A percentile compares a stretch with the other conserved stretches of the same genome.
These are phyloP conservation scores for Pollenia griseotomentosa DNA, from an alignment of 2,888 invertebrate genomes.

Conservation along the genomic window DNA sequence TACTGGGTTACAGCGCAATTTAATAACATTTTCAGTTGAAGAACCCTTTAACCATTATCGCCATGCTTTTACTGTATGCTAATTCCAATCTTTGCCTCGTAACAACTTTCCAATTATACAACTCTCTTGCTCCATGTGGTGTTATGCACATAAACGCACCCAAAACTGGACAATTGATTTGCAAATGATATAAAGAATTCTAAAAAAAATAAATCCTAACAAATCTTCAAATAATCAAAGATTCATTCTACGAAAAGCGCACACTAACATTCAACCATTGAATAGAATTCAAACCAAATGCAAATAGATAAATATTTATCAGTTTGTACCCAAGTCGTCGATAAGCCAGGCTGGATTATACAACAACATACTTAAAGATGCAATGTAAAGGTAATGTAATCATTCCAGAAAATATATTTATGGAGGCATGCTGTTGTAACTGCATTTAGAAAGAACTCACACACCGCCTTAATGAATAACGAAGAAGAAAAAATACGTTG, in stretches of 20 bases:
- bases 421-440: slow-evolving; percentile 51
- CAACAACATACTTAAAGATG: slow-evolving; percentile 51
- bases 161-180: slow-evolving; percentile 60
- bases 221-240: slow-evolving; percentile 61
- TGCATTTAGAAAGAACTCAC: slow-evolving; percentile 57
- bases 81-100: slow-evolving; percentile 33
- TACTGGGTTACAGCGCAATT: too few species aligned
- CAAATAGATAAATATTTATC: slow-evolving; percentile 65
- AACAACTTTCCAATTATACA: slow-evolving; percentile 56
- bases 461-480: slow-evolving; percentile 57
- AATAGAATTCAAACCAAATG: slow-evolving; percentile 25
- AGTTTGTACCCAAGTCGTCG: slow-evolving; percentile 18
- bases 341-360: slow-evolving; percentile 36
- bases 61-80: slow-evolving; percentile 55
- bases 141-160: slow-evolving; percentile 54
- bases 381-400: slow-evolving; percentile 49
- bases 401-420: slow-evolving; percentile 52
- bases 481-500: slow-evolving; percentile 17
- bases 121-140: slow-evolving; percentile 51
- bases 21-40: neutral
- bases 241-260: slow-evolving; percentile 18
- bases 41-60: slow-evolving; percentile 20
- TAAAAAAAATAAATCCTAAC: slow-evolving; percentile 18
- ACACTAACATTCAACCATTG: neutral
- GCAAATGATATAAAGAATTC: slow-evolving; percentile 52